Evolutionary conservation across 2,888 invertebrate species (phyloP).

Genomic region (Tetranychus truncatus): DNA sequence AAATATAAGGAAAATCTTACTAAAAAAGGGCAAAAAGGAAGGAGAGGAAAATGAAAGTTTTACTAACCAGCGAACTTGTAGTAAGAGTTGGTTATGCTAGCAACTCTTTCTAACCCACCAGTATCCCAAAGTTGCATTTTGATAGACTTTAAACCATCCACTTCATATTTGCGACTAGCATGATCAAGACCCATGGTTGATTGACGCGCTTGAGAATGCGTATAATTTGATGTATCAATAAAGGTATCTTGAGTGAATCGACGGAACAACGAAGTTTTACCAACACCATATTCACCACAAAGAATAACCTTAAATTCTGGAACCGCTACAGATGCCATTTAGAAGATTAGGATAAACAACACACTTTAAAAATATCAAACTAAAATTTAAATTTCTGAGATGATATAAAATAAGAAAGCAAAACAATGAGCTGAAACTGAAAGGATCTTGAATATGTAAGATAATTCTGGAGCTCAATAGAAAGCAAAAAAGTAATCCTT

Average conservation of each 20-base stretch:
- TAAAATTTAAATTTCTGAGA: no score
- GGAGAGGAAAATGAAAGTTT: neutral
- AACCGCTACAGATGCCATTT: constrained; percentile 35
- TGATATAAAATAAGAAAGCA: no score
- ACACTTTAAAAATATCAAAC: no score
- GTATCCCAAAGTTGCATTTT: constrained; percentile 90
- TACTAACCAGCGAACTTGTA: constrained; percentile 57
- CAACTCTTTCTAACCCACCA: constrained; percentile 87
- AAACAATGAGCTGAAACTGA: no score
- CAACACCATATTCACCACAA: constrained; percentile 87
- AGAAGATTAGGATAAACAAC: no score
- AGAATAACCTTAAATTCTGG: constrained; percentile 79
- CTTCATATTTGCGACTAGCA: constrained; percentile 35
- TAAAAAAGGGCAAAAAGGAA: neutral
- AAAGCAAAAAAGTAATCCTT: neutral
- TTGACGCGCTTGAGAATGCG: constrained; percentile 30
- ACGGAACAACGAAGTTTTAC: constrained; percentile 79
- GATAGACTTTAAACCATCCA: constrained; percentile 23
- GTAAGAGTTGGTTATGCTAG: constrained; percentile 81
- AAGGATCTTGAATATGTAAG: no score
- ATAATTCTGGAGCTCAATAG: no score
- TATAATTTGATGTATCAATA: constrained; percentile 57
- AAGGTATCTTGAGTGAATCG: constrained; percentile 76
- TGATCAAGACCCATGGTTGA: constrained; percentile 82
- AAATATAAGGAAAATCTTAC: neutral